Evolutionary conservation across 2,888 invertebrate species (phyloP).

Genomic region (Apoda limacodes): DNA sequence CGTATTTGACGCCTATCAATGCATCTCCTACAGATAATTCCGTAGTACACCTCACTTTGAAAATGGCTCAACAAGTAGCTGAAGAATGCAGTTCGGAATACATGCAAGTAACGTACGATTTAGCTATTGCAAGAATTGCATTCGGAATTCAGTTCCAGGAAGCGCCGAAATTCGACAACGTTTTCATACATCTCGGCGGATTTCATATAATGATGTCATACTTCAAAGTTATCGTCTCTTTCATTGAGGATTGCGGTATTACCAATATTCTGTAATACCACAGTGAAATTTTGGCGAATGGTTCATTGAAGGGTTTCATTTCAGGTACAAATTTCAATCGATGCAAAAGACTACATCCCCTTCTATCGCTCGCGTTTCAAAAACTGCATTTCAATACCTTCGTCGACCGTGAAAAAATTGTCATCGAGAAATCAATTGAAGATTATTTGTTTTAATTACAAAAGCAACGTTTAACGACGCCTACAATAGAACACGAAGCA

Average conservation of each 20-base stretch:
- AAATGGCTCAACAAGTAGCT: conserved; percentile 18
- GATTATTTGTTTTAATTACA: no score
- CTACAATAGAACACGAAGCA: no score
- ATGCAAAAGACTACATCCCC: conserved; percentile 18
- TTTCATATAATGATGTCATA: conserved; percentile 16
- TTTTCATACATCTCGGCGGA: conserved; percentile 10
- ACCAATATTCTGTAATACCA: conserved; percentile 14
- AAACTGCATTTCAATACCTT: no score
- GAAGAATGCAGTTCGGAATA: conserved; percentile 19
- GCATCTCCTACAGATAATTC: conserved; percentile 24
- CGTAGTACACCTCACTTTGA: conserved; percentile 24
- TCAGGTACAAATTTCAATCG: conserved; percentile 15
- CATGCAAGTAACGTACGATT: conserved; percentile 10
- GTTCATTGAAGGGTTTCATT: conserved; percentile 20
- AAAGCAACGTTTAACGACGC: no score
- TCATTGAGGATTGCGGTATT: conserved; percentile 18
- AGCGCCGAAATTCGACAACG: conserved; percentile 16
- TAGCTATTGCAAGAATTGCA: conserved; percentile 19
- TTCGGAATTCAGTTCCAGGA: conserved; percentile 17
- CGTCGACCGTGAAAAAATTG: no score
- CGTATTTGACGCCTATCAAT: conserved; percentile 26
- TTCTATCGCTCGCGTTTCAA: conserved; percentile 21
- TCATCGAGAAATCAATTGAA: no score
- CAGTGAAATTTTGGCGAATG: conserved; percentile 16
- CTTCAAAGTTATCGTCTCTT: conserved; percentile 20